Conservation (phyloP, 1,140 invertebrate species). For the Drosophila parabipectinata region DNA sequence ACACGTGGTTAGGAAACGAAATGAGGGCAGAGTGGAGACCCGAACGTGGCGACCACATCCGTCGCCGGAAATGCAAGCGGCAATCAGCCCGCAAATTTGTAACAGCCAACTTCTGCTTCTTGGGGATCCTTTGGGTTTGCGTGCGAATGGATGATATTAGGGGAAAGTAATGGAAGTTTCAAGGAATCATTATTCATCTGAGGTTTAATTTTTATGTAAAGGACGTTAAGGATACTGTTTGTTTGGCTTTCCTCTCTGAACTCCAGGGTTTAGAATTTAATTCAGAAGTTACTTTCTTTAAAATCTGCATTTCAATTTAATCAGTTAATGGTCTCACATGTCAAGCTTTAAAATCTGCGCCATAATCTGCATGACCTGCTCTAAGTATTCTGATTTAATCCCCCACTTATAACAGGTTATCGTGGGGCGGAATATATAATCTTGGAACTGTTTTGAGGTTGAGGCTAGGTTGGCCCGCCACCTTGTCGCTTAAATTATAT, state of each 20-base stretch:
- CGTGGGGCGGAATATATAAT: background rate
- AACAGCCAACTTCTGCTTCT: constrained; percentile 18
- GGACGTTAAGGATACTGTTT: too few relatives aligned
- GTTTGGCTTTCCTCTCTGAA: too few relatives aligned
- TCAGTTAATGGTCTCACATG: too few relatives aligned
- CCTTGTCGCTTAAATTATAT: constrained; percentile 10
- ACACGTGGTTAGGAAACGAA: constrained; percentile 40
- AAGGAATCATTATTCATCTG: background rate
- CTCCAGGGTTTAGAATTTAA: too few relatives aligned
- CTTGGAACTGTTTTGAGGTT: too few relatives aligned
- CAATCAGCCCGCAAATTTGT: constrained; percentile 70
- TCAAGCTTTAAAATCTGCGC: too few relatives aligned
- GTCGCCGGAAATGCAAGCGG: constrained; percentile 67
- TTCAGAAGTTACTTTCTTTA: too few relatives aligned
- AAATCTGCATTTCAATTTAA: too few relatives aligned
- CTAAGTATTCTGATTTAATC: too few relatives aligned
- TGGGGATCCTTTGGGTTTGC: background rate
- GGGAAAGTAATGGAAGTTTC: constrained; percentile 1
- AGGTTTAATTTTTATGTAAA: background rate
- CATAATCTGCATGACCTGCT: too few relatives aligned
- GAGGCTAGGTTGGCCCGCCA: too few relatives aligned
- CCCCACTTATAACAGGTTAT: background rate
- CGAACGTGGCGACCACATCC: constrained; percentile 38
- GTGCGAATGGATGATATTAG: constrained; percentile 1
- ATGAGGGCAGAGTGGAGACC: constrained; percentile 47